Evolutionary conservation across 2,888 invertebrate genomes (phyloP).

Genomic region (Rugalucina vietnamica): DNA sequence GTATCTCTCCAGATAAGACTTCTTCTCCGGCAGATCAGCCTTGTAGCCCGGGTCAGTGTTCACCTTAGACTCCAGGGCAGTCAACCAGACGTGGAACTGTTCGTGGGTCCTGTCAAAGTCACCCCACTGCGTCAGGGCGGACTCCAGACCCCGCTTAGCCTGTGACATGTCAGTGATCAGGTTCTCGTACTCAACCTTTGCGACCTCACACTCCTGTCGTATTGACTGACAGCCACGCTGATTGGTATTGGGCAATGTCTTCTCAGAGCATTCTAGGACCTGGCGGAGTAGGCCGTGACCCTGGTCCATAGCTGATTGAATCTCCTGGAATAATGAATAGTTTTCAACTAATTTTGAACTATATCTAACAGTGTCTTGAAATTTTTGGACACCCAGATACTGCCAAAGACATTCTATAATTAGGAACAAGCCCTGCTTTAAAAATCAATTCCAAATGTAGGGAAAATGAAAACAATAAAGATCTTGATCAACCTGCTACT

Average conservation of each 20-base stretch:
- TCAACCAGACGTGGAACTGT: slow-evolving; percentile 93
- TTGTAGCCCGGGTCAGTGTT: slow-evolving; percentile 93
- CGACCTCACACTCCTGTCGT: slow-evolving; percentile 94
- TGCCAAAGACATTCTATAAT: too few species aligned
- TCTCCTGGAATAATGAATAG: slow-evolving; percentile 91
- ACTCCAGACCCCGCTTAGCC: slow-evolving; percentile 89
- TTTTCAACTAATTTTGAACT: too few species aligned
- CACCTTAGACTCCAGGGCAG: slow-evolving; percentile 93
- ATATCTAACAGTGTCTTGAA: too few species aligned
- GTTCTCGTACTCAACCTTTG: slow-evolving; percentile 96
- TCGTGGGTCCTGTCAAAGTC: slow-evolving; percentile 92
- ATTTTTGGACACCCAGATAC: too few species aligned
- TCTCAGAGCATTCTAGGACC: slow-evolving; percentile 94
- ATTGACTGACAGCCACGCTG: slow-evolving; percentile 94
- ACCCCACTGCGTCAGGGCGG: slow-evolving; percentile 91
- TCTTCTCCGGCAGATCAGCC: slow-evolving; percentile 95
- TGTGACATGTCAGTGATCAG: slow-evolving; percentile 86
- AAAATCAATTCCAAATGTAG: too few species aligned
- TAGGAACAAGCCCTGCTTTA: too few species aligned
- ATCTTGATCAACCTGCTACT: too few species aligned
- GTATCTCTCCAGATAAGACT: slow-evolving; percentile 94
- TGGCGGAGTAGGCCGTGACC: slow-evolving; percentile 91
- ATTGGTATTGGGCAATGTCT: slow-evolving; percentile 96
- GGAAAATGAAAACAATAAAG: too few species aligned
- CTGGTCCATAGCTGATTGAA: slow-evolving; percentile 95